phyloP scores from a whole-genome alignment of 2,797 vertebrate genomes.

The Propithecus deckenii region DNA sequence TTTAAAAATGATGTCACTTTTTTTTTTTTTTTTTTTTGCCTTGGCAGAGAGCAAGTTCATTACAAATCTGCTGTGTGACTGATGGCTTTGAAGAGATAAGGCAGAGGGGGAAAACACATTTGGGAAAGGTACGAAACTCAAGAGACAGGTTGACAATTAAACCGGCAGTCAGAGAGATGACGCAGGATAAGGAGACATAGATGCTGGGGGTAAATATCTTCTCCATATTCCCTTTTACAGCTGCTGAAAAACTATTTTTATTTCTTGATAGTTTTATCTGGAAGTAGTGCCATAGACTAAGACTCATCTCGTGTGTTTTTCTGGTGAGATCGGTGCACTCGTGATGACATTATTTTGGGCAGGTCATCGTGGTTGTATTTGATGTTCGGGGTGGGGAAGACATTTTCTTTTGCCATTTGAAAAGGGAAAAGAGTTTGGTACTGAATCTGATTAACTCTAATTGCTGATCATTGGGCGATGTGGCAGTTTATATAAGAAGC shows the following conservation, averaged over 20 bases:
- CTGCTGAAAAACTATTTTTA: not conserved
- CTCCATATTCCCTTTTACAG: conserved; percentile 8
- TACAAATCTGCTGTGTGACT: conserved; percentile 64
- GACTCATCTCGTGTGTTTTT: not conserved
- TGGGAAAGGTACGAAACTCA: conserved; percentile 64
- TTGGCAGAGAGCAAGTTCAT: conserved; percentile 72
- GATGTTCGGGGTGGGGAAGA: not conserved
- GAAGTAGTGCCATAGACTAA: not conserved
- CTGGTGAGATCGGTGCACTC: not conserved
- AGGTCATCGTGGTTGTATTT: not conserved
- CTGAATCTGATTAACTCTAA: not conserved
- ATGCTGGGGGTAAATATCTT: conserved; percentile 39
- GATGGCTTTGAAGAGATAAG: conserved; percentile 73
- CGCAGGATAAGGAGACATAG: conserved; percentile 43
- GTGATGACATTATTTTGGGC: not conserved
- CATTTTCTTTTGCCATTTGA: not conserved
- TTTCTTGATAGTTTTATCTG: conserved; percentile 61
- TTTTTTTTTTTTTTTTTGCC: conserved; percentile 14
- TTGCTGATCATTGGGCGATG: not conserved
- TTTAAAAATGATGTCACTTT: conserved; percentile 76
- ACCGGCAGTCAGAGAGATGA: conserved; percentile 26
- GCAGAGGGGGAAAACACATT: conserved; percentile 41
- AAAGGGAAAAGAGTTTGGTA: not conserved
- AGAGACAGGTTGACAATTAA: conserved; percentile 70
- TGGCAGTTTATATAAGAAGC: not conserved